Evolutionary conservation across 2,888 invertebrate species (phyloP).

Genomic region (Drosophila quinaria): DNA sequence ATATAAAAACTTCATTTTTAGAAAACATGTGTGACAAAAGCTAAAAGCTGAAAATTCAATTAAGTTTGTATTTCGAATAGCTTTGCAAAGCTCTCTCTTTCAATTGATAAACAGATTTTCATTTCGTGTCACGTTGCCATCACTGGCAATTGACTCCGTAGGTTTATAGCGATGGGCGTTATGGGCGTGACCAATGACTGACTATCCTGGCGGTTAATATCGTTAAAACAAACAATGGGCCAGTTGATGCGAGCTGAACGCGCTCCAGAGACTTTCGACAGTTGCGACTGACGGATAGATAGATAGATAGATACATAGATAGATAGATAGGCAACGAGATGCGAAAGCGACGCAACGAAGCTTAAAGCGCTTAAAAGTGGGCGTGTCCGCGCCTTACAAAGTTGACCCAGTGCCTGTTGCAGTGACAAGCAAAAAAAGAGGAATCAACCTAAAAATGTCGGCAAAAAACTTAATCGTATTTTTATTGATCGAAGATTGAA

Average conservation of each 20-base stretch:
- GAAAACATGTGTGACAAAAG: too few species aligned
- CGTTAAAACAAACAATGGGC: slow-evolving; percentile 66
- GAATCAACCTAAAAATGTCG: background rate
- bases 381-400: slow-evolving; percentile 39
- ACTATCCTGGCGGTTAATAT: slow-evolving; percentile 58
- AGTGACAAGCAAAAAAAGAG: slow-evolving; percentile 15
- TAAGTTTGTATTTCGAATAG: background rate
- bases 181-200: slow-evolving; percentile 60
- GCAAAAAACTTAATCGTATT: background rate
- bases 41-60: too few species aligned
- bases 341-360: slow-evolving; percentile 19
- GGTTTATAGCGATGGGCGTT: slow-evolving; percentile 54
- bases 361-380: slow-evolving; percentile 49
- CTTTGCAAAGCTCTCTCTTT: background rate
- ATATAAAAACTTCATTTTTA: too few species aligned
- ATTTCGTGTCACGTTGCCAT: slow-evolving; percentile 35
- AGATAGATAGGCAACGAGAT: background rate
- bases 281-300: background rate
- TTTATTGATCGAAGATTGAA: background rate
- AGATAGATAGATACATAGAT: background rate
- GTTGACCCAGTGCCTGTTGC: slow-evolving; percentile 15
- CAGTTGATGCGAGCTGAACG: slow-evolving; percentile 54
- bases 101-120: too few species aligned
- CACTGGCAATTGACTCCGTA: slow-evolving; percentile 15
- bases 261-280: slow-evolving; percentile 45